Conservation (phyloP, 2,888 invertebrate genomes). For the Achlya flavicornis region DNA sequence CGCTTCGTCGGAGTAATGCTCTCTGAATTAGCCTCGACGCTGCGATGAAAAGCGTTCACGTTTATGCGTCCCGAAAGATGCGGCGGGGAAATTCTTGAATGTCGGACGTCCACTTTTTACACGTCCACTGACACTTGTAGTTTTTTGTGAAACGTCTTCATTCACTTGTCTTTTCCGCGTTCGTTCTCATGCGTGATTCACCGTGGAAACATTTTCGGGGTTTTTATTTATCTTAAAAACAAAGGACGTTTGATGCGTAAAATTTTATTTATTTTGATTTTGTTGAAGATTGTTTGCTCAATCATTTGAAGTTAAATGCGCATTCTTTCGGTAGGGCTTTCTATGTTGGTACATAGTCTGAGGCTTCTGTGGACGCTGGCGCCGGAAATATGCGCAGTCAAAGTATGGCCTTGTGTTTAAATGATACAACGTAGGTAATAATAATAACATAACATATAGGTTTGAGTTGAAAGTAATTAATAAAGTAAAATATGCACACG, state of each 20-base stretch:
- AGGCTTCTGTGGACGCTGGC: not conserved
- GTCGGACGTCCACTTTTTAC: slow-evolving; percentile 57
- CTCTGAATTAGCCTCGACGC: slow-evolving; percentile 39
- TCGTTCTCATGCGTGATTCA: slow-evolving; percentile 43
- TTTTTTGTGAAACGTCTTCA: slow-evolving; percentile 42
- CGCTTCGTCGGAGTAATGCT: slow-evolving; percentile 36
- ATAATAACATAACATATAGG: not conserved
- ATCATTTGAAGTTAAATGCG: not conserved
- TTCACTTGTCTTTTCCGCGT: slow-evolving; percentile 55
- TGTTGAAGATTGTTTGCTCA: not conserved
- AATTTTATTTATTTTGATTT: not conserved
- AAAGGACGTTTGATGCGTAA: slow-evolving; percentile 10
- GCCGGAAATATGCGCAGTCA: not conserved
- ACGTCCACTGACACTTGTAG: slow-evolving; percentile 49
- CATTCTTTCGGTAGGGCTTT: not conserved
- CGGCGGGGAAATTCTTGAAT: slow-evolving; percentile 39
- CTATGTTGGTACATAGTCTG: not conserved
- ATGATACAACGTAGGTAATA: not conserved
- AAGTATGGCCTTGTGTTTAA: not conserved
- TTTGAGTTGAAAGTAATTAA: not conserved
- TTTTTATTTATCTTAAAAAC: slow-evolving; percentile 8
- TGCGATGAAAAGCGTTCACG: slow-evolving; percentile 40
- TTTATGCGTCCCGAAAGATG: slow-evolving; percentile 20
- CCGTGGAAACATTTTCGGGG: slow-evolving; percentile 5
- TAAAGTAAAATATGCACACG: not conserved